phyloP scores from a whole-genome alignment of 2,888 invertebrate species.

The Diloba caeruleocephala region DNA sequence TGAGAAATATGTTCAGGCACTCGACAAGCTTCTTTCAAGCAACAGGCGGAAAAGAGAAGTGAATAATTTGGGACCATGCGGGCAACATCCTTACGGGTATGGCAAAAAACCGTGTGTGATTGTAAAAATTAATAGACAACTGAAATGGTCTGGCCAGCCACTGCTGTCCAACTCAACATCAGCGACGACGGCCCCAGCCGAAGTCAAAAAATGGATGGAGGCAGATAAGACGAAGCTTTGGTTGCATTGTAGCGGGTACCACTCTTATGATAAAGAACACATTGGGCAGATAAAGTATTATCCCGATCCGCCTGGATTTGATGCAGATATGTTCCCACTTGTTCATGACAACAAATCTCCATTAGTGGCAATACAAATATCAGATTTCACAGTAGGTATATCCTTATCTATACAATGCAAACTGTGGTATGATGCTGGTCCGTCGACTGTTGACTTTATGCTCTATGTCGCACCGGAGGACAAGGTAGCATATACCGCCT shows the following conservation, averaged over 20 bases:
- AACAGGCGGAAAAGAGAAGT: slow-evolving; percentile 60
- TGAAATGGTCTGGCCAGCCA: slow-evolving; percentile 75
- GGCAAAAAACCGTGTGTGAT: slow-evolving; percentile 76
- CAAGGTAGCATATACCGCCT: slow-evolving; percentile 20
- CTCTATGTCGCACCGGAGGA: slow-evolving; percentile 70
- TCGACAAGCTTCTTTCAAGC: slow-evolving; percentile 67
- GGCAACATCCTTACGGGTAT: slow-evolving; percentile 75
- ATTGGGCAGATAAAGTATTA: slow-evolving; percentile 75
- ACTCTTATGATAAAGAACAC: slow-evolving; percentile 79
- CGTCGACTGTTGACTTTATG: slow-evolving; percentile 71
- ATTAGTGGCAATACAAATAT: slow-evolving; percentile 76
- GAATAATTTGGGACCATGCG: slow-evolving; percentile 74
- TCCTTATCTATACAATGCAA: slow-evolving; percentile 77
- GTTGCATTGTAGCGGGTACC: slow-evolving; percentile 74
- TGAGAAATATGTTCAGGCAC: slow-evolving; percentile 69
- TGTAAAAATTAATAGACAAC: slow-evolving; percentile 76
- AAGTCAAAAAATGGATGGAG: slow-evolving; percentile 70
- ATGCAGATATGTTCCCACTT: slow-evolving; percentile 70
- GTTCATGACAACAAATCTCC: slow-evolving; percentile 61
- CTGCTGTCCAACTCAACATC: slow-evolving; percentile 60
- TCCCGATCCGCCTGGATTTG: slow-evolving; percentile 80
- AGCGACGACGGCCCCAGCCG: slow-evolving; percentile 59
- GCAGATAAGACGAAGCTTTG: slow-evolving; percentile 67
- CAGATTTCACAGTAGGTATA: slow-evolving; percentile 73
- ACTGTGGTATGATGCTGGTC: slow-evolving; percentile 76